Evolutionary conservation across 1,140 invertebrate species (phyloP), one percentile per base, ranked within the genome.

Genomic region (Tenebrio molitor): DNA sequence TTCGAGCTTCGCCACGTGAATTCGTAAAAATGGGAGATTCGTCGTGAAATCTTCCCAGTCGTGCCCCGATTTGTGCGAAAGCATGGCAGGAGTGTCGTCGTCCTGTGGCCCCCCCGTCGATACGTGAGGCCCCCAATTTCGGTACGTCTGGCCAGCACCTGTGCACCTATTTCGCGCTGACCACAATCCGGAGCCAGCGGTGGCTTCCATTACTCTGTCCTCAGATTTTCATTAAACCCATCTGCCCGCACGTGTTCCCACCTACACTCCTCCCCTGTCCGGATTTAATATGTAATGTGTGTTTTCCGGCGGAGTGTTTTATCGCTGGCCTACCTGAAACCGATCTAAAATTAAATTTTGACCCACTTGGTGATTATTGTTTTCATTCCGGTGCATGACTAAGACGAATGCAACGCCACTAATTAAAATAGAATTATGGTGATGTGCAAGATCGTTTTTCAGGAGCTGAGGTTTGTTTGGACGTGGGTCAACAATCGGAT

Each of bases 311-410:
- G 7, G 8, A 65, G 33, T 21, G 10, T 14, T 64, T 64, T 39
- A 39, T 64, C 34, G 62, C 29, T 12, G 41, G n/a, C 12, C 19
- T 66, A 66, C 64, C 64, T 66, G 64, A 44, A 66, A 66, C 64
- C 44, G 44, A 29, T 41, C 64, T 66, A 66, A 66, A 66, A 66
- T 66, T 66, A 66, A 66, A 66, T 66, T 66, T 44, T 66, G 64
- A 66, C 64, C 64, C 64, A 66, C 19, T 66, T 66, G 62, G 39
- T 65, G 36, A 66, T 66, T 44, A 66, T 66, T 66, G 64, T 66
- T 66, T 66, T 66, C 64, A 66, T 66, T 66, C 36, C 39, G 16
- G 4, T n/a, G 36, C 2, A 29, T 66, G 64, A 66, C 64, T 66
- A 66, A 66, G 36, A 44, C 64, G 64, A 44, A 44, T 44, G 23